These are phyloP conservation scores for Hiodon alosoides DNA, from an alignment of 2,113 vertebrate species.

Conservation along the genomic window DNA sequence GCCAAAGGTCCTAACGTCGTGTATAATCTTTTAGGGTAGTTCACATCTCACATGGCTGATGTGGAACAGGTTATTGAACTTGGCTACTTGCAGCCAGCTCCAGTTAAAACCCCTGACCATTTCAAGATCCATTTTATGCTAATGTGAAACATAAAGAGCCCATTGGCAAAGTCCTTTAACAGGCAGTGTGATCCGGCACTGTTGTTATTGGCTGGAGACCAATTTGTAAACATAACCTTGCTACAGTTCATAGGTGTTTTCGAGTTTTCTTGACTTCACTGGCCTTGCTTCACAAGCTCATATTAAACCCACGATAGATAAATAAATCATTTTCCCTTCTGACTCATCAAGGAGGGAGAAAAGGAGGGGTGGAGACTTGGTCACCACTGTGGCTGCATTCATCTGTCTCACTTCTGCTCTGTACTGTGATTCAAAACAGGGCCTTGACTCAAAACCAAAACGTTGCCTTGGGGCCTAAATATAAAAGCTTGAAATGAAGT, in stretches of 20 bases:
- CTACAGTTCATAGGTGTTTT: constrained; percentile 31
- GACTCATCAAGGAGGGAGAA: constrained; percentile 21
- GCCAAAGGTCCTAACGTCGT: constrained; percentile 13
- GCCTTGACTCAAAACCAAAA: constrained; percentile 18
- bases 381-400: background rate
- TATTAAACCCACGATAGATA: constrained; percentile 11
- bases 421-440: constrained; percentile 12
- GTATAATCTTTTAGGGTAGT: constrained; percentile 33
- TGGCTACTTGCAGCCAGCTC: constrained; percentile 34
- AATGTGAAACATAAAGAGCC: constrained; percentile 43
- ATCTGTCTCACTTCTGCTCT: background rate
- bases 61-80: constrained; percentile 39
- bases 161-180: constrained; percentile 41
- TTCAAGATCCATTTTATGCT: constrained; percentile 40
- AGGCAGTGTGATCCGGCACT: constrained; percentile 42
- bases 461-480: constrained; percentile 19
- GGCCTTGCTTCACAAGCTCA: constrained; percentile 29
- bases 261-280: constrained; percentile 25
- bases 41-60: constrained; percentile 6
- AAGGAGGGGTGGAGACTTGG: too few relatives aligned
- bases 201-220: constrained; percentile 41
- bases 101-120: constrained; percentile 29
- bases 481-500: constrained; percentile 18
- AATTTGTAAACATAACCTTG: constrained; percentile 39
- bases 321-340: constrained; percentile 18